phyloP scores from a whole-genome alignment of 2,888 invertebrate species.

The Crossocerus cetratus region DNA sequence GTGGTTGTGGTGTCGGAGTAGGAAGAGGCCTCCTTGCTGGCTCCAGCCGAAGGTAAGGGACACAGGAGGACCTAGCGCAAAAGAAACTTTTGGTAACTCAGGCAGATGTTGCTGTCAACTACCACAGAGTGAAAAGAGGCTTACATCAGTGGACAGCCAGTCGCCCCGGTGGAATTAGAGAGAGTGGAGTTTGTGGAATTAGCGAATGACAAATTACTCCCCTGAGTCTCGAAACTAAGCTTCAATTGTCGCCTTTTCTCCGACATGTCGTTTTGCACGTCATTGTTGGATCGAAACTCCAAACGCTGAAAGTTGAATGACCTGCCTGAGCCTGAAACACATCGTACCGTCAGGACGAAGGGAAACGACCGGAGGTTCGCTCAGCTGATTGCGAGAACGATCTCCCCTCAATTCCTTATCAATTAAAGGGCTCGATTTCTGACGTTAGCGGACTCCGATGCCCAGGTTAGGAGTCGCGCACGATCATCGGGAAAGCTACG shows the following conservation, averaged over 20 bases:
- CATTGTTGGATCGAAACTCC: constrained; percentile 73
- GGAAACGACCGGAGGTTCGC: too few relatives aligned
- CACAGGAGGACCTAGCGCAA: constrained; percentile 66
- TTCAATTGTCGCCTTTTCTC: constrained; percentile 82
- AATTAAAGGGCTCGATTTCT: background rate
- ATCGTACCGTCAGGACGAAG: background rate
- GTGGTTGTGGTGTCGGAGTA: constrained; percentile 30
- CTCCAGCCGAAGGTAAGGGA: constrained; percentile 74
- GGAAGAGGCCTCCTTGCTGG: constrained; percentile 58
- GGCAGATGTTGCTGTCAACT: background rate
- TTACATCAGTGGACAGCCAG: constrained; percentile 65
- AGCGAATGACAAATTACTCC: constrained; percentile 74
- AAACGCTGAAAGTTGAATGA: constrained; percentile 72
- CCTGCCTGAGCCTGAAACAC: constrained; percentile 66
- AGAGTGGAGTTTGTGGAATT: constrained; percentile 77
- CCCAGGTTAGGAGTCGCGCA: constrained; percentile 44
- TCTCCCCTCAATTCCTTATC: background rate
- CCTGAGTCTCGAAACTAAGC: constrained; percentile 78
- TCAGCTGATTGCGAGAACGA: too few relatives aligned
- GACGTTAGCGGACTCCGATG: too few relatives aligned
- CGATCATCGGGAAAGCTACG: too few relatives aligned
- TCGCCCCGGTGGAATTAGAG: constrained; percentile 75
- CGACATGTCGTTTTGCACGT: constrained; percentile 74
- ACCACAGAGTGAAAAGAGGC: constrained; percentile 8
- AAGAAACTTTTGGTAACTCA: background rate